phyloP scores from a whole-genome alignment of 2,113 vertebrate species.

The Siniperca chuatsi region DNA sequence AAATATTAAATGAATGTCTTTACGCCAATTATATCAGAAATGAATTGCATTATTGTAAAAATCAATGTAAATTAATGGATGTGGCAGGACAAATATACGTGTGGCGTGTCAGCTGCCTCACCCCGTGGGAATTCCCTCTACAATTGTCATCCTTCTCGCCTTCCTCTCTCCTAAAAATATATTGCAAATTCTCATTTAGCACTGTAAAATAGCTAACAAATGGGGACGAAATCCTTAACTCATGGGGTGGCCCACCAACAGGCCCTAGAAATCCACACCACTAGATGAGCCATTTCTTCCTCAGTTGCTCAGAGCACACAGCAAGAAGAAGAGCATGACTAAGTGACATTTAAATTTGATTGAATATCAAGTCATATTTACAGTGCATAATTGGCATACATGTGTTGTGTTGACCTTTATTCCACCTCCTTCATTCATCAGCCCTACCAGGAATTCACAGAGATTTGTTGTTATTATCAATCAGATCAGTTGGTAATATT shows the following conservation, averaged over 20 bases:
- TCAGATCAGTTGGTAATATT: background rate
- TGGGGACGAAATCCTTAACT: constrained; percentile 25
- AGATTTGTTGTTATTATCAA: constrained; percentile 4
- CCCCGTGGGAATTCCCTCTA: background rate
- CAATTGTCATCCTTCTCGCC: background rate
- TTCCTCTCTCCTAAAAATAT: background rate
- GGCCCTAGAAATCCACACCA: background rate
- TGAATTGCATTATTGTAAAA: background rate
- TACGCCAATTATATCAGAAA: background rate
- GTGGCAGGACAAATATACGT: background rate
- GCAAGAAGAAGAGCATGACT: constrained; percentile 15
- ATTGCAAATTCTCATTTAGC: constrained; percentile 23
- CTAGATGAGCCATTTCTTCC: background rate
- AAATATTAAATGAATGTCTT: background rate
- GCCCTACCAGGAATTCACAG: background rate
- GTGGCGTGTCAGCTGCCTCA: background rate
- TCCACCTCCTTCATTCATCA: constrained; percentile 19
- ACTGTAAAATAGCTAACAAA: constrained; percentile 1
- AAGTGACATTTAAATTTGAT: constrained; percentile 40
- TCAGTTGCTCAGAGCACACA: constrained; percentile 4
- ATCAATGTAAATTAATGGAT: background rate
- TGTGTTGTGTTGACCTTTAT: constrained; percentile 32
- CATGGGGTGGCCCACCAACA: background rate
- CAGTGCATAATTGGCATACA: constrained; percentile 13
- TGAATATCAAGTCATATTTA: constrained; percentile 27